phyloP scores from a whole-genome alignment of 2,888 invertebrate species.

The Ganaspis brasiliensis region DNA sequence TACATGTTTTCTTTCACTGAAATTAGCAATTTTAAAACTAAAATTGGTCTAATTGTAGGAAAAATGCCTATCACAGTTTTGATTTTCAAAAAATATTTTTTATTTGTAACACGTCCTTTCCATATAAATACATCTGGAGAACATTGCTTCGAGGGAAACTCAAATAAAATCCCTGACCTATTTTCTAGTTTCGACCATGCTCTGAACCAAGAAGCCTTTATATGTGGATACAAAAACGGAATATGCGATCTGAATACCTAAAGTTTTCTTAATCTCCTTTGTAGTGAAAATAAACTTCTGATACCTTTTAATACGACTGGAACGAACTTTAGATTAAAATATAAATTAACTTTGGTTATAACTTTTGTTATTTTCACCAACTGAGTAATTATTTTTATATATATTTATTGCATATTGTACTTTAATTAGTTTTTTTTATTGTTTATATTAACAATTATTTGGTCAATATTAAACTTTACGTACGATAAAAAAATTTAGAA shows the following conservation, averaged over 20 bases:
- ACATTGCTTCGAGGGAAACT: slow-evolving; percentile 15
- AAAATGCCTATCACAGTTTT: background rate
- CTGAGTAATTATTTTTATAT: no score
- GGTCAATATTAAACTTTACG: no score
- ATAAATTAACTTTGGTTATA: background rate
- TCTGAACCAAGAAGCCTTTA: background rate
- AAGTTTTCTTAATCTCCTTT: slow-evolving; percentile 20
- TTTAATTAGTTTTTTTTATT: no score
- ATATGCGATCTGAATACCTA: slow-evolving; percentile 19
- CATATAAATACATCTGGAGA: background rate
- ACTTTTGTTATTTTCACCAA: background rate
- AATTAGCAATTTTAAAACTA: no score
- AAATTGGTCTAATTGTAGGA: background rate
- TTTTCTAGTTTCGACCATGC: slow-evolving; percentile 20
- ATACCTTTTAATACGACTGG: background rate
- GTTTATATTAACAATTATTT: no score
- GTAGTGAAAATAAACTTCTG: background rate
- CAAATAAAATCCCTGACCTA: slow-evolving; percentile 33
- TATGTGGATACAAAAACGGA: slow-evolving; percentile 12
- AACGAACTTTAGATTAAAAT: background rate
- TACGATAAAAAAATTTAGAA: no score
- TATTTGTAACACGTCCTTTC: slow-evolving; percentile 35
- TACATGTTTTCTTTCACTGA: background rate
- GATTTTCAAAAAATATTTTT: background rate
- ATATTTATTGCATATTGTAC: no score